Evolutionary conservation across 2,797 vertebrate species (phyloP).

Genomic region (Danio choprae): DNA sequence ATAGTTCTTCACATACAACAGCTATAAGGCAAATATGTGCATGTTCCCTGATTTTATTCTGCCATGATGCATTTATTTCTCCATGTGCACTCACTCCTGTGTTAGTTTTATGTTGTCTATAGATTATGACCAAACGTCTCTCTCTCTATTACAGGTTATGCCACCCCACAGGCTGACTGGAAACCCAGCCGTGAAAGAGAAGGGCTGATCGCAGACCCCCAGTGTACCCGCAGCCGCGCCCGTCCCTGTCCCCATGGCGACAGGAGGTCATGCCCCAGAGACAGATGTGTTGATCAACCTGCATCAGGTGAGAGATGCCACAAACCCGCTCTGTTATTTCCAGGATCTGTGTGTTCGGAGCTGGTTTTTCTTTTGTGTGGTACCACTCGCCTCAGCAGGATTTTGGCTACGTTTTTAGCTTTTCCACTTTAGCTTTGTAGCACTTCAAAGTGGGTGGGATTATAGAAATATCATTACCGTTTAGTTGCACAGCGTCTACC

Average conservation of each 20-base stretch:
- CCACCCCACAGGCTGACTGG: constrained; percentile 79
- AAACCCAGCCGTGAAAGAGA: constrained; percentile 81
- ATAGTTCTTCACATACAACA: no score
- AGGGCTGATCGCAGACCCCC: constrained; percentile 77
- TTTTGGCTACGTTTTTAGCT: no score
- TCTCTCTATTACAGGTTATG: constrained; percentile 76
- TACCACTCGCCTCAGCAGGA: no score
- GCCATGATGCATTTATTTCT: background rate
- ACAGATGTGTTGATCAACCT: constrained; percentile 78
- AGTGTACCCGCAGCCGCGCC: constrained; percentile 62
- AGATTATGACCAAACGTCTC: background rate
- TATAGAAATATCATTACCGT: no score
- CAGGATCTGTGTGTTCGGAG: background rate
- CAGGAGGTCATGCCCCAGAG: constrained; percentile 80
- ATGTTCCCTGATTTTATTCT: no score
- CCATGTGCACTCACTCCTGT: background rate
- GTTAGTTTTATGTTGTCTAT: background rate
- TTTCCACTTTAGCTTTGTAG: no score
- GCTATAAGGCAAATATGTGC: no score
- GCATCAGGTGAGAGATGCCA: constrained; percentile 74
- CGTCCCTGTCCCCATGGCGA: constrained; percentile 78
- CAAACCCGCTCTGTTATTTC: background rate
- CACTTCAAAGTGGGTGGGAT: no score
- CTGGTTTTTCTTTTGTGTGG: no score
- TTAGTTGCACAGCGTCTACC: no score